Evolutionary conservation across 2,888 invertebrate genomes (phyloP).

Genomic region (Gerris lacustris): DNA sequence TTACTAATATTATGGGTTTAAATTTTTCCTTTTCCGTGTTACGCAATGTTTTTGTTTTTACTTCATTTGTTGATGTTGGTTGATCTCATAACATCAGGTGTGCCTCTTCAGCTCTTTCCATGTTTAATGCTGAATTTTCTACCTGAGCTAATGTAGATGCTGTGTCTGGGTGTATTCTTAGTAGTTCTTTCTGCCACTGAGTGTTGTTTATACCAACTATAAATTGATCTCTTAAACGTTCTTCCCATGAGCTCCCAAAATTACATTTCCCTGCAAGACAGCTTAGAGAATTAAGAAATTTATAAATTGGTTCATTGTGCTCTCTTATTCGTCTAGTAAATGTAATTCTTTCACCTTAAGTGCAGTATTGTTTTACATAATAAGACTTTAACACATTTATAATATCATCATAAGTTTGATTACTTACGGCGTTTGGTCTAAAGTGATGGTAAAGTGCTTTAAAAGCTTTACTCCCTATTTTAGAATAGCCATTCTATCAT

Average conservation of each 20-base stretch:
- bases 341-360: background rate
- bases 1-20: background rate
- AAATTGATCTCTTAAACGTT: slow-evolving; percentile 10
- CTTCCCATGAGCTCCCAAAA: background rate
- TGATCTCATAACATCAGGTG: background rate
- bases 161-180: background rate
- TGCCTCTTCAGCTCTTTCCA: slow-evolving; percentile 3
- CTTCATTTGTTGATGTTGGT: background rate
- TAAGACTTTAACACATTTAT: background rate
- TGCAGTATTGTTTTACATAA: background rate
- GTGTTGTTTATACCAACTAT: slow-evolving; percentile 8
- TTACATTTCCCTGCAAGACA: background rate
- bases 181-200: too few species aligned
- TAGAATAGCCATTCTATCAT: too few species aligned
- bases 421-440: background rate
- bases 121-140: background rate
- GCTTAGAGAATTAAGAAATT: background rate
- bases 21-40: slow-evolving; percentile 6
- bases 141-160: background rate
- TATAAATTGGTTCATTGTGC: background rate
- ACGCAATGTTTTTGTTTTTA: background rate
- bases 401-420: background rate
- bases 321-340: background rate
- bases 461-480: too few species aligned
- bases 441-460: too few species aligned